Conservation (phyloP, 2,797 vertebrate species). For the Epinephelus awoara region DNA sequence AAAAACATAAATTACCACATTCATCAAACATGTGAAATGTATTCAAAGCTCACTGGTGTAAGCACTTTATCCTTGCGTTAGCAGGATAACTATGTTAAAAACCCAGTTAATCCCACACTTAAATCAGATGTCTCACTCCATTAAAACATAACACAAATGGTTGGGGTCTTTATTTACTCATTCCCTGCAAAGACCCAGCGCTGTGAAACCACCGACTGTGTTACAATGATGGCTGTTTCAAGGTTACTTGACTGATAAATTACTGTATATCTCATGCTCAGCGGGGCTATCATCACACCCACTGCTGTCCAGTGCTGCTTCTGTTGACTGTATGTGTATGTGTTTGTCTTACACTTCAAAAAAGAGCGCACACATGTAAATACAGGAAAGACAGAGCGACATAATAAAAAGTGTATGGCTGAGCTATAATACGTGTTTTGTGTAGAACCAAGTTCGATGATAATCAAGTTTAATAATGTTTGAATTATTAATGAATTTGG, state of each 20-base stretch:
- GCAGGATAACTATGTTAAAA: slow-evolving; percentile 1
- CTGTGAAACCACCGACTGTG: slow-evolving; percentile 12
- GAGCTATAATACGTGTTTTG: neutral
- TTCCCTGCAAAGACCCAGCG: slow-evolving; percentile 9
- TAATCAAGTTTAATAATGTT: fast-evolving
- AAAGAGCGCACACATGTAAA: neutral
- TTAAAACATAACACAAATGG: slow-evolving; percentile 18
- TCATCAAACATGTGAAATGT: slow-evolving; percentile 12
- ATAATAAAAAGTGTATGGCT: neutral
- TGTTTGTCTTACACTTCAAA: neutral
- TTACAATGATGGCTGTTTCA: slow-evolving; percentile 30
- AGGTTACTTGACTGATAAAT: slow-evolving; percentile 47
- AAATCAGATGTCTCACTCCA: slow-evolving; percentile 31
- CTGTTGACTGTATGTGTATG: neutral
- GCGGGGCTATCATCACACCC: slow-evolving; percentile 7
- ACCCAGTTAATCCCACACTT: neutral
- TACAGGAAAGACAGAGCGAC: neutral
- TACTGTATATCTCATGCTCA: slow-evolving; percentile 35
- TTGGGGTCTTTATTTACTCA: slow-evolving; percentile 24
- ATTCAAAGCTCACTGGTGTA: neutral
- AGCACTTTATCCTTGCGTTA: neutral
- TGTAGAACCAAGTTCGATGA: neutral
- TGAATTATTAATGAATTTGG: neutral
- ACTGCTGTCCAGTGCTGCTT: slow-evolving; percentile 12
- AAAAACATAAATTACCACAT: neutral